These are phyloP conservation scores for Eulemur rufifrons DNA, from an alignment of 2,113 vertebrate genomes.

Conservation along the genomic window DNA sequence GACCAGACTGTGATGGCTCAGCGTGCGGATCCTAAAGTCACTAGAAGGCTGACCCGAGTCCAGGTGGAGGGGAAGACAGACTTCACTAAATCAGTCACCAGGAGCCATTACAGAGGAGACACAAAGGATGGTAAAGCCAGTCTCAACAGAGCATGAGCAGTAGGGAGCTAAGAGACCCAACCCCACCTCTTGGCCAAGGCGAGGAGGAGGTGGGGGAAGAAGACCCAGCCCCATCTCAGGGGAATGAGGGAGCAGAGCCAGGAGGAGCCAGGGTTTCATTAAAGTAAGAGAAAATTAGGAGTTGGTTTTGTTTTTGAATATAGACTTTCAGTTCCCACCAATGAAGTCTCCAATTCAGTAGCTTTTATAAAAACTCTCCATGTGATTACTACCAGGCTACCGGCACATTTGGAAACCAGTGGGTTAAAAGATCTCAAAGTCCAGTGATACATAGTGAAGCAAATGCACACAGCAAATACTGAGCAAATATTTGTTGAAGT, in stretches of 20 bases:
- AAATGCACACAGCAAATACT: background rate
- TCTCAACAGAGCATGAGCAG: background rate
- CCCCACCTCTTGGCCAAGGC: background rate
- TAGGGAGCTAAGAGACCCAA: background rate
- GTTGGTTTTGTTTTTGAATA: background rate
- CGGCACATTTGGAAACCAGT: background rate
- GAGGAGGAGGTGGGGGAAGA: background rate
- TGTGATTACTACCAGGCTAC: background rate
- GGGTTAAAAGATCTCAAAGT: background rate
- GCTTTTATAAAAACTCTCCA: background rate
- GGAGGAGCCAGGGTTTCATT: background rate
- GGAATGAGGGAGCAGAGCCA: fast-evolving
- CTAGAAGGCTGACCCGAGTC: background rate
- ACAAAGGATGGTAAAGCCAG: background rate
- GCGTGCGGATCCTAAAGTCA: fast-evolving
- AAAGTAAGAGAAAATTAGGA: background rate
- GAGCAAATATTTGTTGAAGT: background rate
- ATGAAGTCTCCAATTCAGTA: background rate
- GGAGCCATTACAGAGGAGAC: background rate
- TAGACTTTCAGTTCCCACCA: background rate
- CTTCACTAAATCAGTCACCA: background rate
- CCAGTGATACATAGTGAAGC: background rate
- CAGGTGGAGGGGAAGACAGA: background rate
- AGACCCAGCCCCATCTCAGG: background rate
- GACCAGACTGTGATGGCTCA: background rate